Evolutionary conservation across 2,797 vertebrate species (phyloP), one percentile per base, ranked within the genome.

Genomic region (Lepus townsendii): DNA sequence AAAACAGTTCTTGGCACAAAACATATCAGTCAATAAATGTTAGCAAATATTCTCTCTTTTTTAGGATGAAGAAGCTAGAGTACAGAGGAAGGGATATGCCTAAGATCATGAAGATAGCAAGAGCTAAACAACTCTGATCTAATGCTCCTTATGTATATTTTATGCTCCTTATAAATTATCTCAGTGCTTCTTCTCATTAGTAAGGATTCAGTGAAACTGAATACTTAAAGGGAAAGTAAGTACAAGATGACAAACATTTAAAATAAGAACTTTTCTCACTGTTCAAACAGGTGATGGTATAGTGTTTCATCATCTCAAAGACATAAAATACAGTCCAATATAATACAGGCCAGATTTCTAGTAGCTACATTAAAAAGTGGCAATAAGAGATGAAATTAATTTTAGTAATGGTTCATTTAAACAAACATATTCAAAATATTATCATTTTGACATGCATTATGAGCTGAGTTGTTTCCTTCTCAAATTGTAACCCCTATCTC

Each of bases 231-330:
- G 76, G 47, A 83, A 83, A 87, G 9, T 69, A 26, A 82, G 22
- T 52, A 62, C 35, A n/a, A 94, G 78, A 32, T 91, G 69, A 38
- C 19, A 94, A 60, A 73, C 66, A 69, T 78, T 79, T 60, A 69
- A 76, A 72, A 72, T 65, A 16, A 88, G 19, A 47, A n/a, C 32
- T 72, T 77, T 83, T 78, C 72, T 78, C 72, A 72, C 14, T 88
- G 10, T 20, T 68, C 38, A 5, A 60, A 73, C 38, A 85, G 68
- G 52, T 93, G 52, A 69, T 57, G 42, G 75, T 9, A 71, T 12
- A 89, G 19, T 73, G n/a, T 73, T 72, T 50, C 57, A 79, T 66
- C 30, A 75, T 62, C 60, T 42, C 17, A 26, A 66, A 90, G 68
- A 47, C 6, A 42, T 26, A 80, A 32, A 24, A 4, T 75, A 14